Evolutionary conservation across 2,113 vertebrate genomes (phyloP).

Genomic region (Odontesthes bonariensis): DNA sequence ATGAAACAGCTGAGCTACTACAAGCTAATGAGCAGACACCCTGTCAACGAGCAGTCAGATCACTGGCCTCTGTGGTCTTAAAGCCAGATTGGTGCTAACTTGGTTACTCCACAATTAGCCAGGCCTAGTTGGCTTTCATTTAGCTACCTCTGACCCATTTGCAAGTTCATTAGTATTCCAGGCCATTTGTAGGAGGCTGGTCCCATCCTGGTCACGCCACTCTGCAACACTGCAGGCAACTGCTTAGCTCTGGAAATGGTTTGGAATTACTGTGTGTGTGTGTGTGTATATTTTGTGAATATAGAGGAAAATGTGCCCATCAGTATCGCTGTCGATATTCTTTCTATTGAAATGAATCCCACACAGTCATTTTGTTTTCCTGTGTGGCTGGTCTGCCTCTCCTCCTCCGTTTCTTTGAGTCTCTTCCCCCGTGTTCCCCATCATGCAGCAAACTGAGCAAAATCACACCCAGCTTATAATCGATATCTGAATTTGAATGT

Average conservation of each 20-base stretch:
- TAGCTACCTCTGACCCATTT: slow-evolving; percentile 75
- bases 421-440: slow-evolving; percentile 16
- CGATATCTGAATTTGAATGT: slow-evolving; percentile 50
- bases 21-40: slow-evolving; percentile 63
- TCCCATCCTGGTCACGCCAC: slow-evolving; percentile 57
- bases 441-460: slow-evolving; percentile 20
- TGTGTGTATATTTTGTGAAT: slow-evolving; percentile 3
- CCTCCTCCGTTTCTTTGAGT: not conserved
- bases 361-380: slow-evolving; percentile 43
- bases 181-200: slow-evolving; percentile 60
- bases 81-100: slow-evolving; percentile 36
- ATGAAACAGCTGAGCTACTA: slow-evolving; percentile 27
- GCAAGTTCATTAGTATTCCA: slow-evolving; percentile 67
- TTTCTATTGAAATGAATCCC: slow-evolving; percentile 47
- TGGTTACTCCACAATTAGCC: slow-evolving; percentile 54
- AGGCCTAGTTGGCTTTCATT: slow-evolving; percentile 66
- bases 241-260: slow-evolving; percentile 64
- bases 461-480: slow-evolving; percentile 45
- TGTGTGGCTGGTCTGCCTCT: slow-evolving; percentile 28
- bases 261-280: slow-evolving; percentile 32
- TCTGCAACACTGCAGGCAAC: slow-evolving; percentile 65
- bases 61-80: slow-evolving; percentile 40
- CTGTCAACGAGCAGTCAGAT: slow-evolving; percentile 32
- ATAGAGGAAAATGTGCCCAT: slow-evolving; percentile 1
- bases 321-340: slow-evolving; percentile 1